phyloP scores from a whole-genome alignment of 2,797 vertebrate genomes.

The Hozukius guyotensis region DNA sequence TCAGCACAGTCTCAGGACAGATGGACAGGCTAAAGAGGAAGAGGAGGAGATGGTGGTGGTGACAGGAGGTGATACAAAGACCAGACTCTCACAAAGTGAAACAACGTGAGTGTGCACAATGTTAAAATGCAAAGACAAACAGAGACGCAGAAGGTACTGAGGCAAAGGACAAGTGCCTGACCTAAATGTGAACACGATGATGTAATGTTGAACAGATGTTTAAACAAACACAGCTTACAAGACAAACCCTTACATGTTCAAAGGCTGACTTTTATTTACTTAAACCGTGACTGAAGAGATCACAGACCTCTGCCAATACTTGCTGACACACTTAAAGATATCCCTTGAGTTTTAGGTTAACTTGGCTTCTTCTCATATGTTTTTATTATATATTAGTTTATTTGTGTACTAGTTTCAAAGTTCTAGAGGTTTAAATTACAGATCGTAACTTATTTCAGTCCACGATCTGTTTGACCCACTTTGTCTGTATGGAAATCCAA shows the following conservation, averaged over 20 bases:
- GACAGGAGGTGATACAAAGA: constrained; percentile 38
- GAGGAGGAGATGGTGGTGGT: constrained; percentile 19
- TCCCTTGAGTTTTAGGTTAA: not conserved
- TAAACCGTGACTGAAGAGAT: constrained; percentile 2
- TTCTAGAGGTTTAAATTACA: not conserved
- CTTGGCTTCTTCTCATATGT: not conserved
- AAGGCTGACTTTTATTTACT: constrained; percentile 34
- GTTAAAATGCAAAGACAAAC: constrained; percentile 10
- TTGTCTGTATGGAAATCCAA: not conserved
- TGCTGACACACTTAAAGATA: constrained; percentile 2
- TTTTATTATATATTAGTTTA: not conserved
- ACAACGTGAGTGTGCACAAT: constrained; percentile 7
- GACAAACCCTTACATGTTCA: constrained; percentile 19
- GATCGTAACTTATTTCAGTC: not conserved
- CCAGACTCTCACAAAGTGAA: constrained; percentile 11
- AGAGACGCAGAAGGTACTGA: constrained; percentile 9
- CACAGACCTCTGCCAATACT: not conserved
- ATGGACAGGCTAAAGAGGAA: constrained; percentile 46
- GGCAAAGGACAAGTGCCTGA: constrained; percentile 33
- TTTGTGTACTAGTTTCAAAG: not conserved
- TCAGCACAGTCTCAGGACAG: constrained; percentile 47
- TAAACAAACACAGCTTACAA: constrained; percentile 1
- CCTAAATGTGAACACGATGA: constrained; percentile 37
- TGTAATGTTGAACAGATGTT: constrained; percentile 55
- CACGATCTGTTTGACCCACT: not conserved